Base-by-base conservation (phyloP, 1,140 invertebrate genomes). In the Tetragnatha versicolor region DNA sequence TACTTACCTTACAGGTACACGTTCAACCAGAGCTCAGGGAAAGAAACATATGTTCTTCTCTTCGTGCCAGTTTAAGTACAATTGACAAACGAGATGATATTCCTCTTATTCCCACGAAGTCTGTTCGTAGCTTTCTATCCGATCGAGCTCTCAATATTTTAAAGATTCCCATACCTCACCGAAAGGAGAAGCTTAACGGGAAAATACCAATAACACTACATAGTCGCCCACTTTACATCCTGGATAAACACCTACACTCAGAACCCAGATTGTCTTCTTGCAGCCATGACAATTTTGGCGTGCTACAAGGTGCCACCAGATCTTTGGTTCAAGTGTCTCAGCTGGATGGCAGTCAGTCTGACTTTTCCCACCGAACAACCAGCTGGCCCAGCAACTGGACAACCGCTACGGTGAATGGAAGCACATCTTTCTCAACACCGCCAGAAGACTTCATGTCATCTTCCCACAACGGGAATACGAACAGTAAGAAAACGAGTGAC, bases 81-180 rank as follows among this genome's bases (percentile, higher is more conserved):
- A 66, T 66, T 33, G 35, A 33, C 35, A 53, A 66, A 29, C 73
- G n/a, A 12, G 47, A 65, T 42, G 73, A 53, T 10, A 42, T 42
- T 51, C 47, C 60, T 10, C 31, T 65, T 1, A 55, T 42, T 5
- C 22, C 22, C 31, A 53, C 61, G 1, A 76, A 76, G 27, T 29
- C 42, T 27, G 58, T 78, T 9, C 53, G 75, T 47, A 68, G 33
- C 12, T 78, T 66, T 47, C 14, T 69, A 58, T 79, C 76, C 2
- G 76, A 79, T 25, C 42, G 76, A 79, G 39, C 63, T 60, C 76
- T 79, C 3, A 68, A 79, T 49, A 51, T 58, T n/a, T 39, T 55
- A 42, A 63, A 37, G 42, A 55, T 35, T 31, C 35, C 49, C 1
- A n/a, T 27, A 27, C 42, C 37, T 5, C 47, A 35, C 12, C 12